Evolutionary conservation across 2,888 invertebrate species (phyloP), one percentile per base, ranked within the genome.

Genomic region (Drosophila pullipes): DNA sequence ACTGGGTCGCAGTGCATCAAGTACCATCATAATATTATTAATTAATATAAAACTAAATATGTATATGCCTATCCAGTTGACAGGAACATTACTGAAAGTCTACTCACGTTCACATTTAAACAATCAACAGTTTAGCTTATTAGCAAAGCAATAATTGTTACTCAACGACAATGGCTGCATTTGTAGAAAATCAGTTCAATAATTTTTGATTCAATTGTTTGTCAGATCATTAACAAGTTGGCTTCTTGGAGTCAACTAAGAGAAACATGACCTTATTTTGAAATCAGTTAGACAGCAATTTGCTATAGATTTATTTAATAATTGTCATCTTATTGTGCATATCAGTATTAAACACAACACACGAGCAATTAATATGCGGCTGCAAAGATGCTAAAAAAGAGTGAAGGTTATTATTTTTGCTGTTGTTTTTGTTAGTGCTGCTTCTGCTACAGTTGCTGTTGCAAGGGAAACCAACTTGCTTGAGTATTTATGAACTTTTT

Each of bases 401-500:
- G 54, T 25, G 22, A 54, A 54, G 6, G 2, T 33, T 25, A 35
- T 16, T 18, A 16, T 30, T 35, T 53, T 59, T 65, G 49, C 50
- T 65, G 49, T 13, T 54, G 52, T 47, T 54, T 54, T 28, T 59
- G 39, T 16, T 66, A 58, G 25, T 58, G 44, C 10, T 30, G 44
- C 18, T 67, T 22, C 13, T 49, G 52, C 41, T 67, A 41, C n/a
- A 50, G 63, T 28, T 55, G 57, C 52, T 62, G 63, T 64, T 53
- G 76, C 44, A 59, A 69, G 73, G 62, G 59, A 75, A 74, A 16
- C 37, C 73, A 84, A 89, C 75, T 86, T 91, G 63, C 76, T 72
- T 74, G 90, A 91, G 90, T 88, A 90, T 88, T 88, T 88, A 88
- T 88, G 89, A 88, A 88, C 90, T 88, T 88, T 91, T 83, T 88